Evolutionary conservation across 2,797 vertebrate species (phyloP).

Genomic region (Mormyrops attenuatus): DNA sequence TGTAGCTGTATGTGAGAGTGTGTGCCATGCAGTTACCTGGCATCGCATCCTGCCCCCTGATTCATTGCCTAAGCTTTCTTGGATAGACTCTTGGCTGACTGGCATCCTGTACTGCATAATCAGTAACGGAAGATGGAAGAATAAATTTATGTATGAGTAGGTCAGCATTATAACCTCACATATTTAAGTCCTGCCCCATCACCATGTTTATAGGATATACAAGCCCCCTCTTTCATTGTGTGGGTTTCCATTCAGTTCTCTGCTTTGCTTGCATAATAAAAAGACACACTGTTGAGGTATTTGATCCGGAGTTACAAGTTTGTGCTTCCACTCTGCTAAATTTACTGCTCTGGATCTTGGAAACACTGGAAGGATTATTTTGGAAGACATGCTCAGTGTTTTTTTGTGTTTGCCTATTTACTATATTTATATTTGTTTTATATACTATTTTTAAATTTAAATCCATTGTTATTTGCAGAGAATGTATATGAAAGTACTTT

Average conservation of each 20-base stretch:
- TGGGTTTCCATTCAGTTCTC: background rate
- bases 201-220: background rate
- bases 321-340: background rate
- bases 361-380: background rate
- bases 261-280: background rate
- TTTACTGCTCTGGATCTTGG: background rate
- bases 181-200: background rate
- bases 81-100: background rate
- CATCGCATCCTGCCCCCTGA: background rate
- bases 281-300: background rate
- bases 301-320: background rate
- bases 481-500: background rate
- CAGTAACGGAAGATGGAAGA: background rate
- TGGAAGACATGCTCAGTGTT: background rate
- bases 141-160: background rate
- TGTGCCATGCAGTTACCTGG: background rate
- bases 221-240: background rate
- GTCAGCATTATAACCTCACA: background rate
- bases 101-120: background rate
- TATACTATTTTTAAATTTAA: background rate
- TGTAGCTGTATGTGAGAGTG: background rate
- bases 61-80: background rate
- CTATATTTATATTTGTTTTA: background rate
- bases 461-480: background rate
- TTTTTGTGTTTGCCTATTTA: background rate